Evolutionary conservation across 2,888 invertebrate genomes (phyloP).

Genomic region (Acleris laterana): DNA sequence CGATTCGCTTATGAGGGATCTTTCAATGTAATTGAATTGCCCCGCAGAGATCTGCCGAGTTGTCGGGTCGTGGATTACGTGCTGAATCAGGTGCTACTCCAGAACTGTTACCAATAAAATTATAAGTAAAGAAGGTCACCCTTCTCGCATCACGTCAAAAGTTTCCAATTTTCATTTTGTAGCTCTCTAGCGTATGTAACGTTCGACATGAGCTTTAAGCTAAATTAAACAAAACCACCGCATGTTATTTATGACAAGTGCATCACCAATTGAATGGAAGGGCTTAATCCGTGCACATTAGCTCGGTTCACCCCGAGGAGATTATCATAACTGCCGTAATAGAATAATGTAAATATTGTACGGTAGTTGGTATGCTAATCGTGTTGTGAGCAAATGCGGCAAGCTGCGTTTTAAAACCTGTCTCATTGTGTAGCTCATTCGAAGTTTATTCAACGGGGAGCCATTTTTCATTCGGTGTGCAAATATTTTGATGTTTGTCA

Average conservation of each 20-base stretch:
- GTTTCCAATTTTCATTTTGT: neutral
- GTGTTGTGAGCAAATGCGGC: constrained; percentile 62
- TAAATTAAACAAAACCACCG: constrained; percentile 16
- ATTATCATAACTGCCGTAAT: constrained; percentile 78
- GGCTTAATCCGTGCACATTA: constrained; percentile 67
- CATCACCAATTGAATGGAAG: constrained; percentile 50
- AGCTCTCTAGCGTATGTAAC: neutral
- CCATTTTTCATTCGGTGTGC: constrained; percentile 74
- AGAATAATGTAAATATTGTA: constrained; percentile 74
- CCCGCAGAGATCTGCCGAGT: constrained; percentile 76
- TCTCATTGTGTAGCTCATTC: constrained; percentile 64
- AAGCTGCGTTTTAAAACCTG: constrained; percentile 72
- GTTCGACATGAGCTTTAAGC: neutral
- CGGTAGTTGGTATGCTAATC: constrained; percentile 75
- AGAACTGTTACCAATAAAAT: constrained; percentile 9
- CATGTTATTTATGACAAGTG: constrained; percentile 35
- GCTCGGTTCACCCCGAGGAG: constrained; percentile 68
- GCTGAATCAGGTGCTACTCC: constrained; percentile 56
- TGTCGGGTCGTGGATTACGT: constrained; percentile 63
- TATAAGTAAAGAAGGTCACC: neutral
- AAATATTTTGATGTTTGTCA: constrained; percentile 79
- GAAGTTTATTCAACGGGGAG: constrained; percentile 63
- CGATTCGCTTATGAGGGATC: constrained; percentile 85
- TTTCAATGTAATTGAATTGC: constrained; percentile 84
- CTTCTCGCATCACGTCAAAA: neutral